These are phyloP conservation scores for Phyto melanocephala DNA, from an alignment of 2,888 invertebrate species.

Conservation along the genomic window DNA sequence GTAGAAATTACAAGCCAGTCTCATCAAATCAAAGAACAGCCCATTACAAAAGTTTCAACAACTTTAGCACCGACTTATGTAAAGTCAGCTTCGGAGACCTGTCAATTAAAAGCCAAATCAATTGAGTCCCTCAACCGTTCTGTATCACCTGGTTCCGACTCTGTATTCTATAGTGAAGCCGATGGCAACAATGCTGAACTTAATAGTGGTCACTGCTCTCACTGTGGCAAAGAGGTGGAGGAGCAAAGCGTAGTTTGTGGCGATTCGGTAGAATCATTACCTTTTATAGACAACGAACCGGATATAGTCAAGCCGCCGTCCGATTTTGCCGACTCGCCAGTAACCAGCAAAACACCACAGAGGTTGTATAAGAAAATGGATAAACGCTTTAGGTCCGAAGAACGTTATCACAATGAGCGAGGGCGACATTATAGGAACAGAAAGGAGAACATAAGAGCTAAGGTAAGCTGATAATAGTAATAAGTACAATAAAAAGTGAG, in stretches of 20 bases:
- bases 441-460: constrained; percentile 87
- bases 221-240: constrained; percentile 90
- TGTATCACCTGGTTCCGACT: constrained; percentile 94
- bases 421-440: constrained; percentile 83
- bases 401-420: constrained; percentile 81
- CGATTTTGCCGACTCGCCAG: constrained; percentile 92
- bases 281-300: constrained; percentile 79
- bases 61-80: constrained; percentile 32
- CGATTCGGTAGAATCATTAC: constrained; percentile 78
- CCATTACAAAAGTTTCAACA: constrained; percentile 10
- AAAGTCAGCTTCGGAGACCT: constrained; percentile 71
- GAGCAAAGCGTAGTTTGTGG: constrained; percentile 78
- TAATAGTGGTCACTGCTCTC: constrained; percentile 85
- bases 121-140: constrained; percentile 89
- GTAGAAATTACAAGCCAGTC: constrained; percentile 16
- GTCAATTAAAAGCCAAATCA: constrained; percentile 87
- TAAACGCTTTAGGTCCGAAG: constrained; percentile 89
- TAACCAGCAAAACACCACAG: constrained; percentile 80
- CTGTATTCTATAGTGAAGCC: constrained; percentile 92
- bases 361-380: constrained; percentile 88
- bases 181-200: constrained; percentile 80
- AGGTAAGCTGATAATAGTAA: constrained; percentile 81
- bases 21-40: constrained; percentile 20
- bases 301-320: constrained; percentile 93
- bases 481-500: too few species aligned